phyloP scores from a whole-genome alignment of 2,888 invertebrate species.

The Lydus trimaculatus region DNA sequence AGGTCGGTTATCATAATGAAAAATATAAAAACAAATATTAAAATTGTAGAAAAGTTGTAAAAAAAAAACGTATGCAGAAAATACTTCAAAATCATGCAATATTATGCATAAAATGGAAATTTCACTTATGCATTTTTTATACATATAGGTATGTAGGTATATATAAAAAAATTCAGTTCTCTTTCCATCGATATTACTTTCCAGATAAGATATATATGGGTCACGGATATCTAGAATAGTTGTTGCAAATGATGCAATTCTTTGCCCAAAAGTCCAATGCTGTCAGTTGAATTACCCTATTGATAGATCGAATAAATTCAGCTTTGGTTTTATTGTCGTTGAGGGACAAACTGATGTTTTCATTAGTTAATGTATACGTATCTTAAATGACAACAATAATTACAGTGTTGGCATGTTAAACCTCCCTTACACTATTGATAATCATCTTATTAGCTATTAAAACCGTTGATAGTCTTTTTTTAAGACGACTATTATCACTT shows the following conservation, averaged over 20 bases:
- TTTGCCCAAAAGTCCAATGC: background rate
- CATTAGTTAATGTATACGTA: background rate
- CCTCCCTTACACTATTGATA: background rate
- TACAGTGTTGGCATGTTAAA: background rate
- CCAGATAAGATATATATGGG: background rate
- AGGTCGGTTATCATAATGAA: background rate
- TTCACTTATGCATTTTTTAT: too few relatives aligned
- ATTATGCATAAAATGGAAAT: conserved; percentile 17
- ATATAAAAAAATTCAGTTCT: too few relatives aligned
- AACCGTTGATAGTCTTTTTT: background rate
- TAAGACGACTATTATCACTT: background rate
- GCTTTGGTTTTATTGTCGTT: background rate
- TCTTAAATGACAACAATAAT: background rate
- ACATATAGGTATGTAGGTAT: too few relatives aligned
- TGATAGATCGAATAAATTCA: background rate
- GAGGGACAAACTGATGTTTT: background rate
- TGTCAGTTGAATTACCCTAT: background rate
- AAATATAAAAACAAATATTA: conserved; percentile 9
- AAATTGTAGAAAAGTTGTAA: conserved; percentile 18
- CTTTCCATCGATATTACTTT: background rate
- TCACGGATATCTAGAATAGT: background rate
- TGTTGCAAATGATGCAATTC: background rate
- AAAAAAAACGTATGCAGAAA: too few relatives aligned
- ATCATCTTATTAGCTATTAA: background rate
- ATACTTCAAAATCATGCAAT: conserved; percentile 28